phyloP scores from a whole-genome alignment of 1,140 invertebrate genomes.

The Agraylea sexmaculata region DNA sequence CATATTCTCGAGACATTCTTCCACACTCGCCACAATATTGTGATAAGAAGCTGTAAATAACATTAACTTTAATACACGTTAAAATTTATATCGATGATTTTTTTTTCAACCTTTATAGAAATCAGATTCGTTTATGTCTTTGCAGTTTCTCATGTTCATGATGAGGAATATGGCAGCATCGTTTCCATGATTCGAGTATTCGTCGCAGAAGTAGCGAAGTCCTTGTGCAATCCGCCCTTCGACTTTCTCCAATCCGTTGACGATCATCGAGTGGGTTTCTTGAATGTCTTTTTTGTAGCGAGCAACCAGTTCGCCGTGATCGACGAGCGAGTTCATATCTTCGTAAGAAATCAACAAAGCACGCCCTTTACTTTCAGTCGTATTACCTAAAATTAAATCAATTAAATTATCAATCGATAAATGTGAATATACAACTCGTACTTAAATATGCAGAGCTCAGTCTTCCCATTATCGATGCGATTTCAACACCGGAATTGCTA shows the following conservation, averaged over 20 bases:
- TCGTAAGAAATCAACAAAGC: no score
- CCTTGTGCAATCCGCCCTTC: conserved; percentile 9
- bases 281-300: neutral
- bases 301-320: neutral
- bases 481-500: no score
- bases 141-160: conserved; percentile 5
- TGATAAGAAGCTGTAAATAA: neutral
- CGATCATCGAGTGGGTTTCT: conserved; percentile 1
- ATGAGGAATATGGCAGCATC: conserved; percentile 10
- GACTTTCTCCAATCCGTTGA: conserved; percentile 4
- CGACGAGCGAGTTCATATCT: neutral
- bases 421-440: no score
- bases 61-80: neutral
- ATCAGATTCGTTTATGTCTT: neutral
- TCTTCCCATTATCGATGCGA: no score
- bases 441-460: no score
- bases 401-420: no score
- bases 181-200: conserved; percentile 3
- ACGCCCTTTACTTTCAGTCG: no score
- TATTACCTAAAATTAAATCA: no score
- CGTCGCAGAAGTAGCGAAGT: conserved; percentile 10
- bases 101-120: neutral
- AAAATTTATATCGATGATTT: neutral
- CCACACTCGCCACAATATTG: neutral
- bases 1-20: neutral